These are phyloP conservation scores for Petrocephalus zakoni DNA, from an alignment of 2,113 vertebrate genomes.

Conservation along the genomic window DNA sequence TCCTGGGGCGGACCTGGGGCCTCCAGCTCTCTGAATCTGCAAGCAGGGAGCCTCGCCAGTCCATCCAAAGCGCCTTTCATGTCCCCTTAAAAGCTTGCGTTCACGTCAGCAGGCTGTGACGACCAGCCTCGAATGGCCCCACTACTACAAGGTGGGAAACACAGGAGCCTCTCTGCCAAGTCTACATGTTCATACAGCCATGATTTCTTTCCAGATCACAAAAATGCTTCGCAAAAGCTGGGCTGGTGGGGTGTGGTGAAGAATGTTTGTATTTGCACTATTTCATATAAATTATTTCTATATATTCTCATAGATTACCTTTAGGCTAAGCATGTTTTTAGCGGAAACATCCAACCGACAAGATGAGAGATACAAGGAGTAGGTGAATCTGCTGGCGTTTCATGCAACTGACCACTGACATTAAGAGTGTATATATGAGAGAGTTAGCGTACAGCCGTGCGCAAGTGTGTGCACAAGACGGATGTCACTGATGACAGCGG, in stretches of 20 bases:
- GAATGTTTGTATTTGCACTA: slow-evolving; percentile 11
- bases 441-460: slow-evolving; percentile 33
- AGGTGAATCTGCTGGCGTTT: slow-evolving; percentile 42
- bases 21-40: not conserved
- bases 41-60: not conserved
- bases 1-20: not conserved
- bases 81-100: not conserved
- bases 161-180: slow-evolving; percentile 21
- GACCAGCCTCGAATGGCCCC: not conserved
- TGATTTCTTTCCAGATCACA: slow-evolving; percentile 30
- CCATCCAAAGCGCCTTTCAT: not conserved
- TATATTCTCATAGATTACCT: slow-evolving; percentile 21
- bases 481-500: slow-evolving; percentile 6
- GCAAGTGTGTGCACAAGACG: slow-evolving; percentile 17
- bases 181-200: slow-evolving; percentile 21
- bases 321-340: slow-evolving; percentile 27
- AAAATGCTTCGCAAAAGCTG: slow-evolving; percentile 17
- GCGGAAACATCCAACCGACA: slow-evolving; percentile 34
- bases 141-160: not conserved
- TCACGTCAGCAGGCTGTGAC: not conserved
- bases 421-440: slow-evolving; percentile 30
- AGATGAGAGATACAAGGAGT: slow-evolving; percentile 41
- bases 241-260: slow-evolving; percentile 5
- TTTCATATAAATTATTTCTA: slow-evolving; percentile 23
- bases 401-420: slow-evolving; percentile 49